Evolutionary conservation across 2,888 invertebrate species (phyloP), one percentile per base, ranked within the genome.

Genomic region (Adineta ricciae): DNA sequence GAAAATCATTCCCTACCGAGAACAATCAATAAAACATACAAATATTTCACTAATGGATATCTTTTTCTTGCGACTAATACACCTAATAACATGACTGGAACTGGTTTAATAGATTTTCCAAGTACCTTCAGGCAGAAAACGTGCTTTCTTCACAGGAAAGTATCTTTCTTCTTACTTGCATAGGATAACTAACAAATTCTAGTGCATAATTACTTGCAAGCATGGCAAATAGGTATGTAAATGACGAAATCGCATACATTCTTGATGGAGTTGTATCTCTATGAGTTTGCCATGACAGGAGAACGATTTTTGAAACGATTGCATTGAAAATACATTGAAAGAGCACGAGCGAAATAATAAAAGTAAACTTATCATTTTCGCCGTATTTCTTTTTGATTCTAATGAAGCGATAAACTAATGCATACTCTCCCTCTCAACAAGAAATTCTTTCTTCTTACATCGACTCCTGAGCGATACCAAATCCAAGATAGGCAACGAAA

Each of bases 51-150:
- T 85, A 94, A 89, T 0, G 95, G 93, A 90, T 99, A 99, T 0
- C 93, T 93, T 89, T 96, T 96, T 84, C 93, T 93, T 0, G 96
- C 98, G 83, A 98, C 91, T 0, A 99, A 89, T 0, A 98, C 97
- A 1, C 98, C 97, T 2, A 64, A 27, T 19, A 99, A 91, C 95
- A 99, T 94, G 0, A 99, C 97, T 0, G 98, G 98, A 87, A 99
- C 98, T 0, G 99, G 99, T 91, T 99, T 99, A 36, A 96, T 96
- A n/a, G 98, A 95, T 92, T 99, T 99, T 0, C 96, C 98, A 8
- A 98, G 93, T 9, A 98, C 97, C 92, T 92, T 88, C 7, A 83
- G 98, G 91, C 0, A 99, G 89, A 0, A 52, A 52, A n/a, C 24
- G n/a, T 8, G n/a, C 11, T 56, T 24, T 24, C 8, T n/a, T 2